Conservation (phyloP, 2,888 invertebrate genomes). For the Phortica magna region DNA sequence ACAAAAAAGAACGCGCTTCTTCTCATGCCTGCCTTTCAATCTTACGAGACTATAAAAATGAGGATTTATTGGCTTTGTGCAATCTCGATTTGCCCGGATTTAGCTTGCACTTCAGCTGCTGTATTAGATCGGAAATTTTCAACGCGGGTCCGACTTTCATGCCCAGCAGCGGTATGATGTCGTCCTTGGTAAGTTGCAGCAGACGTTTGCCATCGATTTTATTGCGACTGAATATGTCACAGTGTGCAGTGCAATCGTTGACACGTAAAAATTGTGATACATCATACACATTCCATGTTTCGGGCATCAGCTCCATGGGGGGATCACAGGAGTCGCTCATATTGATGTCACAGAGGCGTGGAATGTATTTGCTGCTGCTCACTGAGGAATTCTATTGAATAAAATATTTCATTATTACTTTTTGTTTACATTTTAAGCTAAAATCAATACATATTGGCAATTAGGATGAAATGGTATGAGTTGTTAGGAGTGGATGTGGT, state of each 20-base stretch:
- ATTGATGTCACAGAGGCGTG: slow-evolving; percentile 79
- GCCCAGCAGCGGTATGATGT: slow-evolving; percentile 91
- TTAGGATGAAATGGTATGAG: background rate
- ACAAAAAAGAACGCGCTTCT: background rate
- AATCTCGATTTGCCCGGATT: slow-evolving; percentile 77
- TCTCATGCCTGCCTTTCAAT: background rate
- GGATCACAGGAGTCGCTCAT: slow-evolving; percentile 57
- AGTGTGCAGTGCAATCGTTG: slow-evolving; percentile 89
- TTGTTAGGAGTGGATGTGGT: slow-evolving; percentile 19
- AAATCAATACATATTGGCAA: background rate
- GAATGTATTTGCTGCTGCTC: slow-evolving; percentile 80
- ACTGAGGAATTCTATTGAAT: slow-evolving; percentile 77
- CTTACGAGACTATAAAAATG: slow-evolving; percentile 81
- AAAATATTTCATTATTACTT: background rate
- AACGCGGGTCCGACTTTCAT: slow-evolving; percentile 97
- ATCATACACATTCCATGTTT: slow-evolving; percentile 89
- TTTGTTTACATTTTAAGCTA: background rate
- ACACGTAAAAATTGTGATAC: slow-evolving; percentile 93
- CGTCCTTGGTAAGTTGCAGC: slow-evolving; percentile 90
- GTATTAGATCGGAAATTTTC: slow-evolving; percentile 95
- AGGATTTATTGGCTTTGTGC: slow-evolving; percentile 82
- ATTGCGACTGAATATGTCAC: slow-evolving; percentile 83
- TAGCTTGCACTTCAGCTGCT: slow-evolving; percentile 89
- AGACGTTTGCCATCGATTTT: slow-evolving; percentile 90
- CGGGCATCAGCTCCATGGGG: slow-evolving; percentile 79